A percentile compares a stretch with the other conserved stretches of the same genome.
Evolutionary conservation across 2,888 invertebrate species (phyloP).

Genomic region (Pantelozetes paolii): DNA sequence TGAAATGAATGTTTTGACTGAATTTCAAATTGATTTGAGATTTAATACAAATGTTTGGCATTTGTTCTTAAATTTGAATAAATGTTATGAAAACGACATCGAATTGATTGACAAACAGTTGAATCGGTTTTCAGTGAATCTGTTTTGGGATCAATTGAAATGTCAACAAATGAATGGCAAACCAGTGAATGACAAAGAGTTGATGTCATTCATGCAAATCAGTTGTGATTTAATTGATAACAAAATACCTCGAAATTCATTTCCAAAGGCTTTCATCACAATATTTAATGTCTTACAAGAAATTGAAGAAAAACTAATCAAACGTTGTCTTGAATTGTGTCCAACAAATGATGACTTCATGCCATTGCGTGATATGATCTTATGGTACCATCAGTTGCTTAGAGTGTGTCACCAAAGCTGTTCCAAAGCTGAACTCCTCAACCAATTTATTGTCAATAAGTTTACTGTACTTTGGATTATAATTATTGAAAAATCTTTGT

Average conservation of each 20-base stretch:
- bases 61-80: conserved; percentile 2
- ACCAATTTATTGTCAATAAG: background rate
- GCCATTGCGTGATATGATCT: conserved; percentile 11
- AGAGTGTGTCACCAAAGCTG: conserved; percentile 26
- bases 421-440: conserved; percentile 6
- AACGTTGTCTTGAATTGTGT: background rate
- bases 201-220: conserved; percentile 29
- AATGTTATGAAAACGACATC: background rate
- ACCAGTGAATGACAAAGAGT: background rate
- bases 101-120: conserved; percentile 17
- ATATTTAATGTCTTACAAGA: conserved; percentile 23
- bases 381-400: conserved; percentile 32
- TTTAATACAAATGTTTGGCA: conserved; percentile 21
- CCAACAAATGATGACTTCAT: conserved; percentile 26
- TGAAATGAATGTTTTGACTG: background rate
- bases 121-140: conserved; percentile 30
- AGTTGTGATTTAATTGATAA: background rate
- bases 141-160: conserved; percentile 34
- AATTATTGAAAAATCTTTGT: conserved; percentile 16
- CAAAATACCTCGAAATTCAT: background rate
- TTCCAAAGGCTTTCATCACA: conserved; percentile 22
- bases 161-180: background rate
- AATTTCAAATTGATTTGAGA: conserved; percentile 39
- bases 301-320: conserved; percentile 14
- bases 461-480: conserved; percentile 20